phyloP scores from a whole-genome alignment of 1,140 invertebrate genomes.

The Apis dorsata region DNA sequence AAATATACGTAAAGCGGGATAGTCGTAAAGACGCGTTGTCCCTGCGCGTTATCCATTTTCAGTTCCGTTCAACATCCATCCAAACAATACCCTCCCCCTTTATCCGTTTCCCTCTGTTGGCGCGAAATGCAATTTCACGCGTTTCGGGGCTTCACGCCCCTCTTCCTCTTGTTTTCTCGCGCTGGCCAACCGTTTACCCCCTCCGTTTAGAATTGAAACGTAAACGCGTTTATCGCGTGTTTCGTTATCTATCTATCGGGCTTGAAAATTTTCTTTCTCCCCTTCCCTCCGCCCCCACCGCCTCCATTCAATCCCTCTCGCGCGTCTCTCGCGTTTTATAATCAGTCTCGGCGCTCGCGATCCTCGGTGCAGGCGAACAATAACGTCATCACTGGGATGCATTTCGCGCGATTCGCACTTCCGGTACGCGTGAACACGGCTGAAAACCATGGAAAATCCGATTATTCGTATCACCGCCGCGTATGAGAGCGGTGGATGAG shows the following conservation, averaged over 20 bases:
- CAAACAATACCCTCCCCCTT: background rate
- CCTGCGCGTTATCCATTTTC: background rate
- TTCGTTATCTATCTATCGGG: background rate
- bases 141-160: background rate
- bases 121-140: background rate
- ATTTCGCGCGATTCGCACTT: slow-evolving; percentile 42
- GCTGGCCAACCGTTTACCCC: background rate
- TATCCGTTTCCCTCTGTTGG: background rate
- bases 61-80: background rate
- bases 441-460: slow-evolving; percentile 62
- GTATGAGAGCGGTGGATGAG: background rate
- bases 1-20: no score
- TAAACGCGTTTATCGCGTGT: slow-evolving; percentile 7
- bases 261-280: background rate
- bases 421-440: slow-evolving; percentile 41
- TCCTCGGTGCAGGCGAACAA: slow-evolving; percentile 21
- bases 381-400: slow-evolving; percentile 34
- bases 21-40: background rate
- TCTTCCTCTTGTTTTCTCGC: background rate
- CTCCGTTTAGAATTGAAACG: background rate
- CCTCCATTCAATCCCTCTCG: background rate
- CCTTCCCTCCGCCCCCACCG: background rate
- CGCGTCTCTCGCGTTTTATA: slow-evolving; percentile 6
- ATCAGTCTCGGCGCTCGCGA: background rate
- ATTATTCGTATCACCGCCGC: slow-evolving; percentile 53